Conservation (phyloP, 2,797 vertebrate genomes). For the Borostomias antarcticus region DNA sequence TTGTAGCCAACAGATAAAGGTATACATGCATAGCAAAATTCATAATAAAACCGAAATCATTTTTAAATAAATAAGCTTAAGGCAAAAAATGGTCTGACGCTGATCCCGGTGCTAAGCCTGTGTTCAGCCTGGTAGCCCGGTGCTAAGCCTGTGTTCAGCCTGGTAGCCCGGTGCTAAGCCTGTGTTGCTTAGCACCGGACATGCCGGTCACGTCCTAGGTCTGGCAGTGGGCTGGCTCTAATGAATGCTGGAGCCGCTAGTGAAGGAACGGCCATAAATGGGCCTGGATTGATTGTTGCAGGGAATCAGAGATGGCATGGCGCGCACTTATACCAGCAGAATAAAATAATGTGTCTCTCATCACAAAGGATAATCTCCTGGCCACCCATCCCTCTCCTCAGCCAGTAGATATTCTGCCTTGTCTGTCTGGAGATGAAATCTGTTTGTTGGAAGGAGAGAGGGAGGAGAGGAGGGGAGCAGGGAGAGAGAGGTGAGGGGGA, state of each 20-base stretch:
- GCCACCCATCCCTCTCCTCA: constrained; percentile 30
- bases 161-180: constrained; percentile 20
- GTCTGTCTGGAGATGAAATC: constrained; percentile 4
- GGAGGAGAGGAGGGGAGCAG: constrained; percentile 13
- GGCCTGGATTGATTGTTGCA: constrained; percentile 50
- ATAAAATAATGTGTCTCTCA: constrained; percentile 56
- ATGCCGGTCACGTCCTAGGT: constrained; percentile 29
- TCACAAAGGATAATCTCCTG: constrained; percentile 55
- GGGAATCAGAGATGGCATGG: constrained; percentile 50
- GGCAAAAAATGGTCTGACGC: no score
- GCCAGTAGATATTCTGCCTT: constrained; percentile 22
- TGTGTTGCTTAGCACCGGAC: no score
- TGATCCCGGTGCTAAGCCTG: constrained; percentile 15
- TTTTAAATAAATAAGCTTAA: no score
- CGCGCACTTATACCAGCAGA: constrained; percentile 49
- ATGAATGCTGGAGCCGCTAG: constrained; percentile 41
- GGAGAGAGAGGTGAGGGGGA: no score
- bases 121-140: no score
- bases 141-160: constrained; percentile 17
- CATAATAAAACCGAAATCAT: no score
- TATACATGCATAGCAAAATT: no score
- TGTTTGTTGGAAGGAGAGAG: background rate
- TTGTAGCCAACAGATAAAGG: no score
- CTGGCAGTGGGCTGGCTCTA: constrained; percentile 27
- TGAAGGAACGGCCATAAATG: constrained; percentile 37